These are phyloP conservation scores for Fregata magnificens DNA, from an alignment of 2,113 vertebrate species.

Conservation along the genomic window DNA sequence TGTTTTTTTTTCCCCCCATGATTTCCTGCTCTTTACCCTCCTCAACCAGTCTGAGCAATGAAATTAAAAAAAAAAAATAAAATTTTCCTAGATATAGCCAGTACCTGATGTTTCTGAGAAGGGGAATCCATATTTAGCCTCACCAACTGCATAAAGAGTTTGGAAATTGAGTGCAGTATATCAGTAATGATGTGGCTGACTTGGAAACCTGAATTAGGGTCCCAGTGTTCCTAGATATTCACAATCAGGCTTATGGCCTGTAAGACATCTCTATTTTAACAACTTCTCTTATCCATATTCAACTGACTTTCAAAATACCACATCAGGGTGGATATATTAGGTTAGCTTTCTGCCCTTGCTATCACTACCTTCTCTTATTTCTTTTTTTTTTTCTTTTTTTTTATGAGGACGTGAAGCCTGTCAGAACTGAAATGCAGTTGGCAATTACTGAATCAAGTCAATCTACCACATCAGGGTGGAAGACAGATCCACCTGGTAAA, in stretches of 20 bases:
- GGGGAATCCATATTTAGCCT: background rate
- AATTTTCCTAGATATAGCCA: background rate
- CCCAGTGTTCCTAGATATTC: background rate
- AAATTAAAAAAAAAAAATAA: background rate
- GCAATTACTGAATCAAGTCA: background rate
- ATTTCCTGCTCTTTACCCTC: background rate
- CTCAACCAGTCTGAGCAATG: background rate
- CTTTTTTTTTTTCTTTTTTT: too few species aligned
- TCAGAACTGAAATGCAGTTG: background rate
- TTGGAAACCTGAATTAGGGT: background rate
- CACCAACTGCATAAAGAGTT: background rate
- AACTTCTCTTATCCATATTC: background rate
- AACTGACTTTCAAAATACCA: background rate
- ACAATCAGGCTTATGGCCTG: background rate
- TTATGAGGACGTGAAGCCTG: fast-evolving
- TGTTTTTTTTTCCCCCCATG: too few species aligned
- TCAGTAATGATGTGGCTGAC: background rate
- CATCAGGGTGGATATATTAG: background rate
- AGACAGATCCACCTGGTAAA: background rate
- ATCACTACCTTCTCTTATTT: too few species aligned
- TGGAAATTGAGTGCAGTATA: background rate
- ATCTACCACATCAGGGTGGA: background rate
- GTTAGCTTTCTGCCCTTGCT: background rate
- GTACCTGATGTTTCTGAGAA: background rate
- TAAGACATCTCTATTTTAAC: background rate